Evolutionary conservation across 1,140 invertebrate species (phyloP).

Genomic region (Ceratitis capitata): DNA sequence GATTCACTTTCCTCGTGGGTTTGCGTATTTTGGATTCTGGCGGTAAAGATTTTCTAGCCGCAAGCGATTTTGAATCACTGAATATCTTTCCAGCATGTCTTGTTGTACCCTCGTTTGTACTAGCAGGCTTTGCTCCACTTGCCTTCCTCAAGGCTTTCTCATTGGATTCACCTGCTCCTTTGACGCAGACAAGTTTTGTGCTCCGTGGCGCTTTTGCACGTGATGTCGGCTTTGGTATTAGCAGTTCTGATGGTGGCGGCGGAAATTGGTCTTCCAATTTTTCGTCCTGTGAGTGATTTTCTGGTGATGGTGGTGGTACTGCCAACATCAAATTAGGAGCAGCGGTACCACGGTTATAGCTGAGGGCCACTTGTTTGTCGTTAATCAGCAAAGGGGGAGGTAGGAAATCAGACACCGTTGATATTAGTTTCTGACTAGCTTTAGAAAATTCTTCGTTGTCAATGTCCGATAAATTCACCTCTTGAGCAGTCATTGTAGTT

Average conservation of each 20-base stretch:
- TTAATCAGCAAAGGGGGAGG: not conserved
- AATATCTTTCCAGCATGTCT: not conserved
- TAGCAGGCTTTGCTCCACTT: not conserved
- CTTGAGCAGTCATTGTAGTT: not conserved
- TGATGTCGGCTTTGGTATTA: not conserved
- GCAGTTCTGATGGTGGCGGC: not conserved
- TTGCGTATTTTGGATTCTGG: not conserved
- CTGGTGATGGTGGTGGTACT: not conserved
- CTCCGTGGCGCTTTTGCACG: not conserved
- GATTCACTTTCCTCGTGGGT: not conserved
- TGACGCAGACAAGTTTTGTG: not conserved
- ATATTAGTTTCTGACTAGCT: not conserved
- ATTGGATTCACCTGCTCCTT: not conserved
- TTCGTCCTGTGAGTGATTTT: not conserved
- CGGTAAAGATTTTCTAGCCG: not conserved
- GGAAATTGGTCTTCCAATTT: not conserved
- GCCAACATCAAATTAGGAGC: not conserved
- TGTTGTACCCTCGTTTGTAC: not conserved
- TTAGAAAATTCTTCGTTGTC: not conserved
- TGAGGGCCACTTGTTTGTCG: not conserved
- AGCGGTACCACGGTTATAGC: not conserved
- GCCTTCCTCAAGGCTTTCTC: not conserved
- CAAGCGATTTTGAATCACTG: not conserved
- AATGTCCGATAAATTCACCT: not conserved
- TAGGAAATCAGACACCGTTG: not conserved